A percentile compares a stretch with the other conserved stretches of the same genome.
Conservation (phyloP, 2,797 vertebrate species). For the Eulemur albifrons region DNA sequence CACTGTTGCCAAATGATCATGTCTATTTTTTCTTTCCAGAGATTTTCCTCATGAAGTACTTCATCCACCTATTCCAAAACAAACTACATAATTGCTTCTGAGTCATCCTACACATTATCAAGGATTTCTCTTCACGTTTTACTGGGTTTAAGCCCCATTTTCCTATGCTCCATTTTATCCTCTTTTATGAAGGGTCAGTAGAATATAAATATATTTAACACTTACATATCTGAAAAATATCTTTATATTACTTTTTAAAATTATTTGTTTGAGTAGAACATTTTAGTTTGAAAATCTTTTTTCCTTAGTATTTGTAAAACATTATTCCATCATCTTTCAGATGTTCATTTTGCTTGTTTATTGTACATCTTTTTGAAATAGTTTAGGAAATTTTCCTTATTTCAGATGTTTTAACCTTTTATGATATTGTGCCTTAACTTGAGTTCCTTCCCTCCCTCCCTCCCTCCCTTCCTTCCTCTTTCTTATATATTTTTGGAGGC, state of each 20-base stretch:
- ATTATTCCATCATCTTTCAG: neutral
- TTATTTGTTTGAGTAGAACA: neutral
- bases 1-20: neutral
- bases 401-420: neutral
- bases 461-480: neutral
- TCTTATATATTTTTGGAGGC: neutral
- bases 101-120: neutral
- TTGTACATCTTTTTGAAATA: neutral
- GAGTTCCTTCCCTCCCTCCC: fast-evolving
- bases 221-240: neutral
- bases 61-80: neutral
- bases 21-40: neutral
- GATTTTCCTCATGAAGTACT: neutral
- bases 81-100: neutral
- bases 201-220: neutral
- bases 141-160: neutral
- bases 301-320: neutral
- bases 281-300: neutral
- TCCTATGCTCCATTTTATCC: neutral
- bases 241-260: neutral
- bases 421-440: neutral
- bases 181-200: neutral
- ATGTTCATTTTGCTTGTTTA: neutral
- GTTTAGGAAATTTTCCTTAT: neutral
- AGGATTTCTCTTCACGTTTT: neutral